Evolutionary conservation across 2,888 invertebrate species (phyloP).

Genomic region (Coenonympha glycerion): DNA sequence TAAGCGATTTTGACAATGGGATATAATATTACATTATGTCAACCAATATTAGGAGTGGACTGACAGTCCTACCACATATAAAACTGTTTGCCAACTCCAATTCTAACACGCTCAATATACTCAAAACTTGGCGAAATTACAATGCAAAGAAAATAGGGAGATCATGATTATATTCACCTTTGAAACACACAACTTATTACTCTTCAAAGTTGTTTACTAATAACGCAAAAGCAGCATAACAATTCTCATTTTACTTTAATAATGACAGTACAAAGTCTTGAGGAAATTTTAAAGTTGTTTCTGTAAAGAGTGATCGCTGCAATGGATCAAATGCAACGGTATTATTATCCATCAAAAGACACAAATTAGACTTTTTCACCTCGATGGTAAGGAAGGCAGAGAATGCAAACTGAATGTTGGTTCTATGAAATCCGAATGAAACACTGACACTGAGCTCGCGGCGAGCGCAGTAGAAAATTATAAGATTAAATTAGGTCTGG

Average conservation of each 20-base stretch:
- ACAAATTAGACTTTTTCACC: slow-evolving; percentile 34
- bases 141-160: no score
- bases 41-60: no score
- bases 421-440: slow-evolving; percentile 61
- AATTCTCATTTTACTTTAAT: slow-evolving; percentile 59
- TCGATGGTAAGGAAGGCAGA: slow-evolving; percentile 20
- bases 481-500: slow-evolving; percentile 65
- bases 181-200: slow-evolving; percentile 30
- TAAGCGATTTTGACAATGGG: not conserved
- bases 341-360: slow-evolving; percentile 14
- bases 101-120: no score
- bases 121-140: not conserved
- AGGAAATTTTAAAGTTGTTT: slow-evolving; percentile 57
- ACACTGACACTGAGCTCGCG: slow-evolving; percentile 64
- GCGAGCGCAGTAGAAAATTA: slow-evolving; percentile 58
- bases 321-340: slow-evolving; percentile 43
- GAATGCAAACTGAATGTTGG: slow-evolving; percentile 34
- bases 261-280: slow-evolving; percentile 57
- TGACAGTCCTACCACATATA: no score
- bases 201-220: slow-evolving; percentile 39
- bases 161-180: no score
- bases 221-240: slow-evolving; percentile 50
- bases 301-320: slow-evolving; percentile 59
- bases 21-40: no score
- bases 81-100: no score